A percentile compares a stretch with the other conserved stretches of the same genome.
These are phyloP conservation scores for Folsomia manolachei DNA, from an alignment of 2,888 invertebrate genomes.

Conservation along the genomic window DNA sequence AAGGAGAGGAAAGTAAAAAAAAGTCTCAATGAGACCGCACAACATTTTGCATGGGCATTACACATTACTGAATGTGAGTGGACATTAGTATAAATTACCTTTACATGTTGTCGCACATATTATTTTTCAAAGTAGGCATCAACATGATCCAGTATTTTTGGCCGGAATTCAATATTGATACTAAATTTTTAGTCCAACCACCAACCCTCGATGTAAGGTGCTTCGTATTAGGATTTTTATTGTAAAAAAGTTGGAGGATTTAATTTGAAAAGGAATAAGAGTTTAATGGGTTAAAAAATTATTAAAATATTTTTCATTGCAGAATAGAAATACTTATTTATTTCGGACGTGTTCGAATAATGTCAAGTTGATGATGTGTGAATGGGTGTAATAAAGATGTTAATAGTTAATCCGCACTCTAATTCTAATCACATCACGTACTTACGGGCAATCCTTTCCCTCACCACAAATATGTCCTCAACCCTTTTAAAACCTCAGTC, in stretches of 20 bases:
- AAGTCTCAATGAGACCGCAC: not conserved
- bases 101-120: not conserved
- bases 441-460: no score
- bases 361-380: not conserved
- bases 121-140: no score
- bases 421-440: not conserved
- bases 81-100: conserved; percentile 21
- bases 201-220: no score
- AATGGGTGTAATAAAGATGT: not conserved
- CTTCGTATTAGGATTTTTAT: not conserved
- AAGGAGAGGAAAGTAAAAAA: not conserved
- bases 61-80: not conserved
- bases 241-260: not conserved
- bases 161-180: not conserved
- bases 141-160: no score
- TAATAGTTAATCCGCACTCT: not conserved
- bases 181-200: not conserved
- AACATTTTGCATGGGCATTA: conserved; percentile 16
- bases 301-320: no score
- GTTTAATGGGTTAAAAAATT: no score
- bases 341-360: no score
- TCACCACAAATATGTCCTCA: no score
- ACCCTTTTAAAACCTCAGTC: no score
- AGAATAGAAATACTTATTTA: no score
- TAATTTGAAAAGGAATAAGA: no score